Base-by-base conservation (phyloP, 2,113 vertebrate species). In the Protomyctophum bolini region DNA sequence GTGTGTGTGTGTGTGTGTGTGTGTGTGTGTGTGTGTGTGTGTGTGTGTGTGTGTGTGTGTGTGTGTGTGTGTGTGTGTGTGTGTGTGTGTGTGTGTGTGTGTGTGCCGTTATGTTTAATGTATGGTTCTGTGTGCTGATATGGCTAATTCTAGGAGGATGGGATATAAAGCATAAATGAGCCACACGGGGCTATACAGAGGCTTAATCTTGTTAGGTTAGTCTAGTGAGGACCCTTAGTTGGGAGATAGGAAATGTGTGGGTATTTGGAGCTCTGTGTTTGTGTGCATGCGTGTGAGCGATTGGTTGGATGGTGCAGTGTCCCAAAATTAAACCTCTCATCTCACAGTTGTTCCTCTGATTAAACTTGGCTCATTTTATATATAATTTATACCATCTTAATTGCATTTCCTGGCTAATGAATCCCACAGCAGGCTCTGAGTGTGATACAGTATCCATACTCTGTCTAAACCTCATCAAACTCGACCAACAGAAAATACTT, bases 141-240 rank as follows among this genome's bases (percentile, higher is more conserved):
- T 75, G 66, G 82, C 88, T 89, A 89, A 91, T 92, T 90, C 87
- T 76, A 87, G 50, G 75, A 70, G 63, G 66, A 87, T 81, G 68
- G 78, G 77, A 83, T 87, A 88, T 90, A 79, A 90, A 78, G 83
- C 81, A 86, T 91, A 87, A 88, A 90, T 68, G 14, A 66, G 77
- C 80, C 68, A 80, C 21, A 86, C 83, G 82, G 21, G 21, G 21
- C 21, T 56, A 82, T 66, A 62, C 66, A 75, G 72, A 73, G 60
- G 57, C 76, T 77, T 89, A 85, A 86, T 91, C 83, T 79, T 72
- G 89, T 92, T 91, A 87, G 68, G 72, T 79, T 81, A 79, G 81
- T 83, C 71, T 75, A 54, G 78, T 82, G 83, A n/a, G 70, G 83
- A 78, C 76, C 58, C 71, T 86, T 66, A 83, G 74, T 68, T 80